Evolutionary conservation across 2,888 invertebrate genomes (phyloP).

Genomic region (Clivina fossor): DNA sequence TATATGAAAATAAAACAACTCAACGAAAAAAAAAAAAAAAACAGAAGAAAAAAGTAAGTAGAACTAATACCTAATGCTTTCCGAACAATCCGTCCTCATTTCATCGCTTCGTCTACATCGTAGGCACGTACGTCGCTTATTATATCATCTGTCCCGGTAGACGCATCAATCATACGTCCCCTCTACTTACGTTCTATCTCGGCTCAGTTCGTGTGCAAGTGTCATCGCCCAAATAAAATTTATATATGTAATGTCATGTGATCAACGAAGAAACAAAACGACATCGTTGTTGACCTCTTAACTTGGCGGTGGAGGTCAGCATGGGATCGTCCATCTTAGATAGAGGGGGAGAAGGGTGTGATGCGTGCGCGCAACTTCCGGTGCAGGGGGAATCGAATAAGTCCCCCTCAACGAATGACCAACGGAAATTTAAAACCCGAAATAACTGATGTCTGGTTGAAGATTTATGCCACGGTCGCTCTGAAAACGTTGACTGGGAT

Average conservation of each 20-base stretch:
- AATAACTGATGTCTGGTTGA: conserved; percentile 9
- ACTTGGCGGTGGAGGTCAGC: background rate
- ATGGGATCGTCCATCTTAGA: too few species aligned
- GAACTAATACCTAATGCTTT: conserved; percentile 19
- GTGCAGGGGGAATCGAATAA: conserved; percentile 15
- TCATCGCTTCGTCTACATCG: conserved; percentile 8
- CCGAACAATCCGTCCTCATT: conserved; percentile 24
- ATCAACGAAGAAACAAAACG: conserved; percentile 21
- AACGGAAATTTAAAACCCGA: conserved; percentile 19
- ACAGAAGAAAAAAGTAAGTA: conserved; percentile 15
- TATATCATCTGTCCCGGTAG: conserved; percentile 26
- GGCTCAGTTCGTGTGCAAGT: conserved; percentile 9
- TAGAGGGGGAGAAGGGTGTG: too few species aligned
- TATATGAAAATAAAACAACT: too few species aligned
- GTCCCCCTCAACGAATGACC: conserved; percentile 11
- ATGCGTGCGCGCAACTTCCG: background rate
- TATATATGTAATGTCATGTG: conserved; percentile 26
- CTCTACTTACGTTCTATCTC: background rate
- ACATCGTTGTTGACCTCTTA: conserved; percentile 7
- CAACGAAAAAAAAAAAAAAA: background rate
- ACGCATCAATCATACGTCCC: conserved; percentile 22
- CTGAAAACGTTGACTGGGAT: too few species aligned
- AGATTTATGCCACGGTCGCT: background rate
- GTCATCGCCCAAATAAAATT: conserved; percentile 24
- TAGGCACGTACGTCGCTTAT: conserved; percentile 29